phyloP scores from a whole-genome alignment of 1,140 invertebrate species.

The Monomorium pharaonis region DNA sequence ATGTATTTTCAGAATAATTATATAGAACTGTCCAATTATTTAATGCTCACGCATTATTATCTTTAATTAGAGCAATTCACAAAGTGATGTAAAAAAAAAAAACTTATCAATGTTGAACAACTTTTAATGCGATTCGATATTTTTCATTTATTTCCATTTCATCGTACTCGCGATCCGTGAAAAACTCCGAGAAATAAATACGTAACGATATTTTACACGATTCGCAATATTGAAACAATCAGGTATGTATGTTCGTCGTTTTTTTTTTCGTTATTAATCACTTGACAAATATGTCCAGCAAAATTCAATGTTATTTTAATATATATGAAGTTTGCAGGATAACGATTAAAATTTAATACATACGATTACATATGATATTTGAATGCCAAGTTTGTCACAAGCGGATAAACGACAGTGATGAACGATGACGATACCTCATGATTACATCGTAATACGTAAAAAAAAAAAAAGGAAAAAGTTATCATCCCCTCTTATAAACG shows the following conservation, averaged over 20 bases:
- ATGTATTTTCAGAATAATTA: conserved; percentile 18
- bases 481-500: background rate
- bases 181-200: conserved; percentile 17
- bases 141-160: background rate
- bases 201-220: background rate
- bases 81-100: background rate
- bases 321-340: background rate
- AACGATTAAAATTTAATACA: conserved; percentile 11
- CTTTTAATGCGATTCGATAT: background rate
- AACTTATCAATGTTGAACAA: background rate
- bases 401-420: conserved; percentile 13
- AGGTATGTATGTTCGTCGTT: background rate
- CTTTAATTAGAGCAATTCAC: background rate
- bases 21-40: background rate
- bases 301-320: background rate
- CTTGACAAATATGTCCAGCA: background rate
- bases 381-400: background rate
- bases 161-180: background rate
- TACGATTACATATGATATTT: conserved; percentile 14
- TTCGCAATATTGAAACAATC: background rate
- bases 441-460: background rate
- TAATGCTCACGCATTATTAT: background rate
- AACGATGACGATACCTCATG: background rate
- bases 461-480: background rate
- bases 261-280: conserved; percentile 6